phyloP scores from a whole-genome alignment of 2,888 invertebrate genomes.

The Monopis laevigella region DNA sequence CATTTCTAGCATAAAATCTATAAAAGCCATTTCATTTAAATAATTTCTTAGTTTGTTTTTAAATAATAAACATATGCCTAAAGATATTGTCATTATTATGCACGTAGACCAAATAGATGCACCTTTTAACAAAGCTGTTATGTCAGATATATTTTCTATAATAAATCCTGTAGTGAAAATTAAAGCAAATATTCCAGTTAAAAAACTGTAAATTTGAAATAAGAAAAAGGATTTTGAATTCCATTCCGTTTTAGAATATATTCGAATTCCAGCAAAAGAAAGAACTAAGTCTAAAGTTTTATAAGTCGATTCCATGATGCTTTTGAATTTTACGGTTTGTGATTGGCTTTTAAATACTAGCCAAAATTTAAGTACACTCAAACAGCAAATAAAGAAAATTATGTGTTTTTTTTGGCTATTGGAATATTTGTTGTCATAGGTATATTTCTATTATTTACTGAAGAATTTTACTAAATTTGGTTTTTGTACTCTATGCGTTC shows the following conservation, averaged over 20 bases:
- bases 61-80: constrained; percentile 39
- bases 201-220: constrained; percentile 38
- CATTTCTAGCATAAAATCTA: constrained; percentile 37
- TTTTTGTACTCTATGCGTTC: too few species aligned
- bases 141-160: constrained; percentile 27
- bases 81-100: constrained; percentile 43
- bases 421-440: too few species aligned
- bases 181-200: constrained; percentile 27
- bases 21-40: constrained; percentile 39
- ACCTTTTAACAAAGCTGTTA: constrained; percentile 41
- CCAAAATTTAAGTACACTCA: too few species aligned
- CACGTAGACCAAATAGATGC: constrained; percentile 53
- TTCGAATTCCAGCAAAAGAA: constrained; percentile 38
- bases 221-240: constrained; percentile 33
- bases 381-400: too few species aligned
- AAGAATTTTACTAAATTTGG: too few species aligned
- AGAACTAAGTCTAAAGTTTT: constrained; percentile 36
- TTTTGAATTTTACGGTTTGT: too few species aligned
- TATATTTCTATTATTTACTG: too few species aligned
- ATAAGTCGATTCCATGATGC: constrained; percentile 48
- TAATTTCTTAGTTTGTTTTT: constrained; percentile 36
- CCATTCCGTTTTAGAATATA: constrained; percentile 39
- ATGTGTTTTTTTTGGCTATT: too few species aligned
- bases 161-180: constrained; percentile 44
- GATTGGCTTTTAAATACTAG: too few species aligned